phyloP scores from a whole-genome alignment of 2,888 invertebrate species.

The Clanis bilineata region DNA sequence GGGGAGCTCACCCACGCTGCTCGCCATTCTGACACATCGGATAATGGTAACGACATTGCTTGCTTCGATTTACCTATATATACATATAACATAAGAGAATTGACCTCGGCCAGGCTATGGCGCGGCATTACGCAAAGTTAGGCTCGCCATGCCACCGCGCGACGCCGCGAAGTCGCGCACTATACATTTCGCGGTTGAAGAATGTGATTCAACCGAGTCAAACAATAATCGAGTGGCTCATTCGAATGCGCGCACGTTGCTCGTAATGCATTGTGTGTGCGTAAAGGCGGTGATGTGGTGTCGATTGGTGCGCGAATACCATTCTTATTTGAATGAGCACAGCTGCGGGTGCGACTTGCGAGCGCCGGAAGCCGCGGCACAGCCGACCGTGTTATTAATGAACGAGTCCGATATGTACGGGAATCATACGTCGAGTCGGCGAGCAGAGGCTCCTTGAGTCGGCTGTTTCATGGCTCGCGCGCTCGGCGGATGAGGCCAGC shows the following conservation, averaged over 20 bases:
- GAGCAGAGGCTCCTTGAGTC: constrained; percentile 20
- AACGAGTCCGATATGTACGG: constrained; percentile 51
- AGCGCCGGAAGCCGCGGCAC: constrained; percentile 72
- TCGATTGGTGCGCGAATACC: constrained; percentile 56
- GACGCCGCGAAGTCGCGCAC: neutral
- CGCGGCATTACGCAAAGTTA: neutral
- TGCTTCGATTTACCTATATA: constrained; percentile 42
- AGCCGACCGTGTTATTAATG: constrained; percentile 73
- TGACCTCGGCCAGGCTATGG: constrained; percentile 16
- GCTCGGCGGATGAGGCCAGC: constrained; percentile 37
- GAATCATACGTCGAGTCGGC: neutral
- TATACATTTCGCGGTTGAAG: constrained; percentile 13
- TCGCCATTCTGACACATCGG: constrained; percentile 51
- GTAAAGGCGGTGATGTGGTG: constrained; percentile 24
- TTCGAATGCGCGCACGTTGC: constrained; percentile 44
- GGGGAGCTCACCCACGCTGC: constrained; percentile 61
- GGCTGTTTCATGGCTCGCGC: constrained; percentile 30
- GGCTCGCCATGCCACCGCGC: neutral
- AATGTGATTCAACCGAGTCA: constrained; percentile 15
- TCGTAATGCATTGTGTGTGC: constrained; percentile 53
- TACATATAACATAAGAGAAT: too few species aligned
- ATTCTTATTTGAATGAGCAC: constrained; percentile 65
- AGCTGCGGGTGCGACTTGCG: constrained; percentile 36
- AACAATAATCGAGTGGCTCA: constrained; percentile 37
- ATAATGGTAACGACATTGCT: constrained; percentile 56